Conservation (phyloP, 1,140 invertebrate genomes). For the Drosophila suzukii region DNA sequence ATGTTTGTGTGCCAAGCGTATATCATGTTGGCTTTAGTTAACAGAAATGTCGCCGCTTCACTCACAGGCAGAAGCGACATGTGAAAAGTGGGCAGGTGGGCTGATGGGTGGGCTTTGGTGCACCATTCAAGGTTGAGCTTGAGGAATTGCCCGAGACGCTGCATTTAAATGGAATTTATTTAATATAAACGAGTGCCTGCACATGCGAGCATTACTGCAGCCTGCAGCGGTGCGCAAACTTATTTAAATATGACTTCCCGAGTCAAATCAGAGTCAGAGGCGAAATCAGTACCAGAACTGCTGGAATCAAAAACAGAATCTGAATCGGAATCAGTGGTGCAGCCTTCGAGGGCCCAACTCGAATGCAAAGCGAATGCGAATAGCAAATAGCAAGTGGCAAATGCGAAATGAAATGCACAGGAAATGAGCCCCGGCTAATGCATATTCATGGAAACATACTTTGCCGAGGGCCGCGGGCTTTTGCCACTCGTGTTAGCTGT, state of each 20-base stretch:
- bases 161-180: slow-evolving; percentile 58
- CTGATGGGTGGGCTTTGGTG: neutral
- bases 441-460: slow-evolving; percentile 55
- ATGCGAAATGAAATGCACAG: slow-evolving; percentile 42
- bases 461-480: slow-evolving; percentile 12
- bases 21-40: slow-evolving; percentile 76
- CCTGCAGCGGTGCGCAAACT: slow-evolving; percentile 22
- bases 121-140: slow-evolving; percentile 49
- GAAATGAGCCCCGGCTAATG: slow-evolving; percentile 41
- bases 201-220: slow-evolving; percentile 6
- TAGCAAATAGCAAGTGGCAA: neutral
- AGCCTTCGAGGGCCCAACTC: slow-evolving; percentile 18
- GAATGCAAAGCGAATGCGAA: slow-evolving; percentile 1
- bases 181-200: slow-evolving; percentile 48
- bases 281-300: neutral
- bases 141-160: slow-evolving; percentile 39
- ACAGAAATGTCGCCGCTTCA: slow-evolving; percentile 61
- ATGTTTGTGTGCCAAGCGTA: slow-evolving; percentile 54
- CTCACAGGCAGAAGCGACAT: slow-evolving; percentile 39
- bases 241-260: slow-evolving; percentile 45
- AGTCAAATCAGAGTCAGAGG: slow-evolving; percentile 15
- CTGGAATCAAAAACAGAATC: neutral
- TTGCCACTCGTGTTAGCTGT: slow-evolving; percentile 25
- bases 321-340: slow-evolving; percentile 2
- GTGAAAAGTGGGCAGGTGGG: slow-evolving; percentile 8